phyloP scores from a whole-genome alignment of 2,797 vertebrate species.

The Channa striata region DNA sequence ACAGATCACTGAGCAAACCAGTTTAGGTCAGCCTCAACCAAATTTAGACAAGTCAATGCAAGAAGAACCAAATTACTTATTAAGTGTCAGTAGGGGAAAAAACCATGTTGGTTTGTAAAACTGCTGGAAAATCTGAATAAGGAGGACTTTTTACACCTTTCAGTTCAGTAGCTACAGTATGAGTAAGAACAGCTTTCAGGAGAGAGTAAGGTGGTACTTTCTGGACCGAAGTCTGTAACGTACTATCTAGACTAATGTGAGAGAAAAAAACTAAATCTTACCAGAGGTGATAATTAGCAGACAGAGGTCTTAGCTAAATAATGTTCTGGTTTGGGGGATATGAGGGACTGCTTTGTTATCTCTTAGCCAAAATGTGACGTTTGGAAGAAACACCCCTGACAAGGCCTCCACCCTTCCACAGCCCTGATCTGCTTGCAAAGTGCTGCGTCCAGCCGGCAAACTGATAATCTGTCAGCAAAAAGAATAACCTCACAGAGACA shows the following conservation, averaged over 20 bases:
- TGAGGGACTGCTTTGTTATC: slow-evolving; percentile 58
- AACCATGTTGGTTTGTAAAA: not conserved
- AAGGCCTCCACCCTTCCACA: slow-evolving; percentile 63
- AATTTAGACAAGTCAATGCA: slow-evolving; percentile 38
- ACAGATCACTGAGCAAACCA: slow-evolving; percentile 53
- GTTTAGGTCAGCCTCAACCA: slow-evolving; percentile 34
- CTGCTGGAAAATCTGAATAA: not conserved
- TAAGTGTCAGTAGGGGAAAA: not conserved
- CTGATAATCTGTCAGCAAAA: slow-evolving; percentile 38
- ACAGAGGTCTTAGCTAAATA: not conserved
- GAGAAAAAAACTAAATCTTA: no score
- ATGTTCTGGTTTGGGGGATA: not conserved
- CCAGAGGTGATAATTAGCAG: not conserved
- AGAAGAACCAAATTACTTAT: slow-evolving; percentile 14
- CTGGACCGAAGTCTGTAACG: not conserved
- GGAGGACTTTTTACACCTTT: not conserved
- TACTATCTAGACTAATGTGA: no score
- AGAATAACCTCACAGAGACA: slow-evolving; percentile 11
- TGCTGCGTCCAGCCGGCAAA: slow-evolving; percentile 12
- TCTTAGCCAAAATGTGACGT: slow-evolving; percentile 47
- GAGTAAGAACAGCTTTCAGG: not conserved
- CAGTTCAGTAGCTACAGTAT: not conserved
- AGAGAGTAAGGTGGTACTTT: not conserved
- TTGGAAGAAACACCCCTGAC: slow-evolving; percentile 61
- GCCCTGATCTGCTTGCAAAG: slow-evolving; percentile 32